phyloP scores from a whole-genome alignment of 2,113 vertebrate species.

The Pogona vitticeps region DNA sequence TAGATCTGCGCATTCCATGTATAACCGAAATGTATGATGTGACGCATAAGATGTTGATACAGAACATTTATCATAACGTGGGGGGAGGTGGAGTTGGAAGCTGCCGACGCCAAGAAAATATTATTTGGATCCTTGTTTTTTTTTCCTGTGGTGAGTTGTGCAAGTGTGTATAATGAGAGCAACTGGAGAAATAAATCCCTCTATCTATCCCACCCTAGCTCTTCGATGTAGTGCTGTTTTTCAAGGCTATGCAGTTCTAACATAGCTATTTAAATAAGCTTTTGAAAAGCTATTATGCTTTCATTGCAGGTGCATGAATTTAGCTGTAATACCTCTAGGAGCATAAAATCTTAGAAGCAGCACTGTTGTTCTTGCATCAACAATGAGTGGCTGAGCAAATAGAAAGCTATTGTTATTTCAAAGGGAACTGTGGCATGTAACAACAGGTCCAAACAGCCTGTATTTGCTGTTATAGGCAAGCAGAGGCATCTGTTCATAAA shows the following conservation, averaged over 20 bases:
- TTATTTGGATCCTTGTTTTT: neutral
- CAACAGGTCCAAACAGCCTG: no score
- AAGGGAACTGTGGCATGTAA: neutral
- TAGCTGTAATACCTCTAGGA: neutral
- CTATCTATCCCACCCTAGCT: neutral
- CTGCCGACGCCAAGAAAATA: neutral
- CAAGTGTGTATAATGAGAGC: neutral
- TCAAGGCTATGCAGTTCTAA: neutral
- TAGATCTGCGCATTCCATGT: neutral
- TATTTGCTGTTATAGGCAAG: neutral
- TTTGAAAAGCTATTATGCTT: neutral
- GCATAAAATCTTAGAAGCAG: neutral
- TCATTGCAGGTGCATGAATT: constrained; percentile 5
- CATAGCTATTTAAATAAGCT: neutral
- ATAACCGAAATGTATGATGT: neutral
- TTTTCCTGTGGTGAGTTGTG: neutral
- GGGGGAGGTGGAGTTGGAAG: neutral
- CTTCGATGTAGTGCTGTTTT: neutral
- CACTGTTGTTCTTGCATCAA: neutral
- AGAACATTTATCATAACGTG: neutral
- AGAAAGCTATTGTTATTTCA: no score
- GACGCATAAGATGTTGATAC: neutral
- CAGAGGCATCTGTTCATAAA: neutral
- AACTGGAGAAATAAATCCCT: neutral
- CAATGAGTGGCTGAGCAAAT: neutral